Conservation (phyloP, 2,888 invertebrate species). For the Osmoderma eremita region DNA sequence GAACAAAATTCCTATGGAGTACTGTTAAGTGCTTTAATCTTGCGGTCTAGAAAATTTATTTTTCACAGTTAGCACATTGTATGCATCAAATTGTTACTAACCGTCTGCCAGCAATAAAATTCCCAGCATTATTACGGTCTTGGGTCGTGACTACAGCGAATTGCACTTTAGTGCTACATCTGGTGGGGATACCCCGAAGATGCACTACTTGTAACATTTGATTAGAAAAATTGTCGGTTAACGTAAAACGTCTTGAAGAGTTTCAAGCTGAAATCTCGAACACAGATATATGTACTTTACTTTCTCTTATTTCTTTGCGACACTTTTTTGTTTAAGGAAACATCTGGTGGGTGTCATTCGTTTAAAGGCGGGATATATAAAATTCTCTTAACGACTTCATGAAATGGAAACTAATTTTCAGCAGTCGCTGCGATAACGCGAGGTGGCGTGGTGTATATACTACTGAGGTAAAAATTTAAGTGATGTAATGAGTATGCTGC, state of each 20-base stretch:
- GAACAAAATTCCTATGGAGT: no score
- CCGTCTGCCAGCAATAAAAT: conserved; percentile 45
- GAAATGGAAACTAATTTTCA: conserved; percentile 20
- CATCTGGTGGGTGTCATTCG: background rate
- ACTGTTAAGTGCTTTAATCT: no score
- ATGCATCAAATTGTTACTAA: conserved; percentile 13
- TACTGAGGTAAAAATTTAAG: conserved; percentile 27
- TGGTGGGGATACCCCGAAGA: conserved; percentile 38
- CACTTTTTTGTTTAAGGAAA: background rate
- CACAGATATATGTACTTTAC: background rate
- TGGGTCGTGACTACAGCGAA: conserved; percentile 46
- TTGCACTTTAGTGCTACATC: conserved; percentile 44
- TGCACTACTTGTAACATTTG: conserved; percentile 42
- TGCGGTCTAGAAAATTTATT: background rate
- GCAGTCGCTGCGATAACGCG: conserved; percentile 8
- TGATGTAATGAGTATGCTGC: conserved; percentile 13
- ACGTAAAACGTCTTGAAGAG: conserved; percentile 10
- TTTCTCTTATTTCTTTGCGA: background rate
- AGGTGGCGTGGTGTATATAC: conserved; percentile 11
- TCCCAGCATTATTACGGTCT: conserved; percentile 46
- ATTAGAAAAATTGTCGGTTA: conserved; percentile 39
- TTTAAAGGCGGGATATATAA: conserved; percentile 7
- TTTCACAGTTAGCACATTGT: background rate
- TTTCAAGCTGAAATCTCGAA: background rate
- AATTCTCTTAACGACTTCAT: conserved; percentile 23